A percentile compares a stretch with the other conserved stretches of the same genome.
phyloP scores from a whole-genome alignment of 2,113 vertebrate genomes.

The Xiphias gladius region DNA sequence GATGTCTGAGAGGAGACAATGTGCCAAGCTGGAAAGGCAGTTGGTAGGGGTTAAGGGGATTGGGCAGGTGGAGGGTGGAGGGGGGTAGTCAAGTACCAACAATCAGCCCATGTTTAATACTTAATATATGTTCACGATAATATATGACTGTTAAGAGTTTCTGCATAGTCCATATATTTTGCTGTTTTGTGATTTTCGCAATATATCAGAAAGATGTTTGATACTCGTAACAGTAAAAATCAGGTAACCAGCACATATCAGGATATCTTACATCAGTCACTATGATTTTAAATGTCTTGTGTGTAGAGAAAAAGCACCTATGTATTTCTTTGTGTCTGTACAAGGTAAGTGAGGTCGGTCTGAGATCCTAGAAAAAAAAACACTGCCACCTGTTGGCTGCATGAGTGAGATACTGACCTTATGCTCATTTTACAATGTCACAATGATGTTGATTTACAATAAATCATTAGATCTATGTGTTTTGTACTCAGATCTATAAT shows the following conservation, averaged over 20 bases:
- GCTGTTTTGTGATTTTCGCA: conserved; percentile 27
- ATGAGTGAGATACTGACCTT: background rate
- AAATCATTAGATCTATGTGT: conserved; percentile 5
- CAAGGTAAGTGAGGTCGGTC: conserved; percentile 33
- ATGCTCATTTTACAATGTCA: too few species aligned
- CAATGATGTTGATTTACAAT: background rate
- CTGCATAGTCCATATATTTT: background rate
- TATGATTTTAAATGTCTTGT: conserved; percentile 22
- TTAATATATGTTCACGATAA: background rate
- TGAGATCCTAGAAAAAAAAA: background rate
- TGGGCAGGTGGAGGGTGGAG: background rate
- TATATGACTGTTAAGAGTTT: background rate
- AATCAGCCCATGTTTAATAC: background rate
- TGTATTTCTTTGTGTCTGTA: conserved; percentile 62
- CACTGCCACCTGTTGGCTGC: conserved; percentile 62
- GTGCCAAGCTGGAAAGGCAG: conserved; percentile 34
- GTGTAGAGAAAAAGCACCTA: conserved; percentile 26
- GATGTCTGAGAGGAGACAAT: conserved; percentile 64
- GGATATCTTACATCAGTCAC: background rate
- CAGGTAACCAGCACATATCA: background rate
- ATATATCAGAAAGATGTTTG: conserved; percentile 8
- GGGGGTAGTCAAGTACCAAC: background rate
- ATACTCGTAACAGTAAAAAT: background rate
- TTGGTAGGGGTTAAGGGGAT: background rate
- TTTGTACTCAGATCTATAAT: background rate